Evolutionary conservation across 2,797 vertebrate species (phyloP).

Genomic region (Brotula barbata): DNA sequence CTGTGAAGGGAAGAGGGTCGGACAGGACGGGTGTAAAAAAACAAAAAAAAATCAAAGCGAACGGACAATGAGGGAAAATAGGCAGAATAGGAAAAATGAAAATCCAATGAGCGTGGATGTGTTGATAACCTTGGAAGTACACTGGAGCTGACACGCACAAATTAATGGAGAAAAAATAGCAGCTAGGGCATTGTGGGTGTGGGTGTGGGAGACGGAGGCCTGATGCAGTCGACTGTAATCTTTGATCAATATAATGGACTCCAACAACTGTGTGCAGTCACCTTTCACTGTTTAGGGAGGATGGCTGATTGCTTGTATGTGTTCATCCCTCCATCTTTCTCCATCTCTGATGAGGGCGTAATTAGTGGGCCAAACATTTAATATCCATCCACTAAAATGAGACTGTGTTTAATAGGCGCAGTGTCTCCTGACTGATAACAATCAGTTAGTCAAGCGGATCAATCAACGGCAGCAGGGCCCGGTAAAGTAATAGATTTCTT

Average conservation of each 20-base stretch:
- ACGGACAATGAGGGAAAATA: background rate
- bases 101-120: too few species aligned
- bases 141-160: constrained; percentile 30
- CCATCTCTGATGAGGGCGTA: constrained; percentile 17
- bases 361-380: constrained; percentile 40
- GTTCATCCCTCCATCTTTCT: constrained; percentile 10
- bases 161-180: constrained; percentile 60
- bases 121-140: constrained; percentile 25
- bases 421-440: constrained; percentile 30
- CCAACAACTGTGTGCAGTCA: constrained; percentile 43
- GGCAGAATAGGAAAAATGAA: too few species aligned
- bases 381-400: constrained; percentile 24
- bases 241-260: constrained; percentile 65
- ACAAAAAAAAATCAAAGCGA: background rate
- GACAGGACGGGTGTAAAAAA: background rate
- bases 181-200: constrained; percentile 31
- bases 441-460: constrained; percentile 36
- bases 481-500: constrained; percentile 37
- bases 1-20: constrained; percentile 60
- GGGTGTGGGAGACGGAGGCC: constrained; percentile 22
- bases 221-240: constrained; percentile 49
- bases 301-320: constrained; percentile 15
- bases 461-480: constrained; percentile 30
- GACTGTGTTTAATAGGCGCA: constrained; percentile 28
- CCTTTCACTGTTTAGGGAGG: constrained; percentile 16